Conservation (phyloP, 2,113 vertebrate species). For the Alethe castanea region DNA sequence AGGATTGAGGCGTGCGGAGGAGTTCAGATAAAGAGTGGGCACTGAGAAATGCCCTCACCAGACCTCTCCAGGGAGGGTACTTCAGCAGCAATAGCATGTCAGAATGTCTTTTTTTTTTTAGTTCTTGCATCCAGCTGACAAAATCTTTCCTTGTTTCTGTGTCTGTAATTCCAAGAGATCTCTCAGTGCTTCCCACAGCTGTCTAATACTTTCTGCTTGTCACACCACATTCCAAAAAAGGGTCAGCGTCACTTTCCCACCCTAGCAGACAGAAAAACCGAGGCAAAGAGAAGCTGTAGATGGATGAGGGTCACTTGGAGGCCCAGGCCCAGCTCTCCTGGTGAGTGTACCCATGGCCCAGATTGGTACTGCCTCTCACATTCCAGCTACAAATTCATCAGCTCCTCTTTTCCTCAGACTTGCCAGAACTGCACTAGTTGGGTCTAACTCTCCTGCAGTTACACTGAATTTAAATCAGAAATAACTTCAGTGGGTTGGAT, state of each 20-base stretch:
- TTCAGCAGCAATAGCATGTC: constrained; percentile 53
- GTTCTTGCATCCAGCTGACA: constrained; percentile 49
- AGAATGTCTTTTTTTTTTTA: constrained; percentile 23
- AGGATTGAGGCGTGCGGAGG: constrained; percentile 54
- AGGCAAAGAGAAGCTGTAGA: neutral
- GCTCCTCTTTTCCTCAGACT: neutral
- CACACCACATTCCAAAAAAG: constrained; percentile 36
- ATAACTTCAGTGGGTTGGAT: neutral
- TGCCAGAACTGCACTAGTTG: neutral
- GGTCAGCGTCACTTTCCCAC: constrained; percentile 25
- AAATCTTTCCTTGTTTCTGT: constrained; percentile 51
- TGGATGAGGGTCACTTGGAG: neutral
- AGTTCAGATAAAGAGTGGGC: constrained; percentile 67
- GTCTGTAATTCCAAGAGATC: constrained; percentile 56
- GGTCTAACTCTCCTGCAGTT: neutral
- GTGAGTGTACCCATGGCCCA: rapidly evolving
- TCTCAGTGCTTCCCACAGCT: constrained; percentile 54
- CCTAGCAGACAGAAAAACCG: neutral
- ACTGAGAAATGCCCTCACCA: constrained; percentile 52
- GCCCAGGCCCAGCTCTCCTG: neutral
- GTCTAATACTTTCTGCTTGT: constrained; percentile 53
- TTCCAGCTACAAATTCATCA: neutral
- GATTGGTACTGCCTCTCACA: neutral
- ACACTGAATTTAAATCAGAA: neutral
- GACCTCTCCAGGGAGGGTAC: constrained; percentile 49